These are phyloP conservation scores for Rotaria magnacalcarata DNA, from an alignment of 2,888 invertebrate genomes.

Conservation along the genomic window DNA sequence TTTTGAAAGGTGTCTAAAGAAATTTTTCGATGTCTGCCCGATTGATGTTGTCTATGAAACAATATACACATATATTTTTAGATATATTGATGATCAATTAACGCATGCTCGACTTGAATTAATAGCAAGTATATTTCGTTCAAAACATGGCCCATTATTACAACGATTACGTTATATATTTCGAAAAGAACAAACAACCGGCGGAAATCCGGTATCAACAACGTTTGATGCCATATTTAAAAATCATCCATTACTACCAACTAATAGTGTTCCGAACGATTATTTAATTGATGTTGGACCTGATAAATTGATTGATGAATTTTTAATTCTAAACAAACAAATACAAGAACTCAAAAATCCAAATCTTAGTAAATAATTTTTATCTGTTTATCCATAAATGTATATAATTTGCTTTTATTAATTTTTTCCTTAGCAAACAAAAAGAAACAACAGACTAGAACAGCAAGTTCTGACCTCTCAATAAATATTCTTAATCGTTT, in stretches of 20 bases:
- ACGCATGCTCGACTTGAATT: conserved; percentile 31
- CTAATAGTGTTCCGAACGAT: neutral
- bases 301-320: conserved; percentile 20
- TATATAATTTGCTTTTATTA: neutral
- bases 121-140: conserved; percentile 12
- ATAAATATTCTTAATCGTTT: conserved; percentile 23
- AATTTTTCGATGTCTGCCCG: no score
- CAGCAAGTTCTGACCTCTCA: neutral
- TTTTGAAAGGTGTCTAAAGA: no score
- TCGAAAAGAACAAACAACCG: conserved; percentile 7
- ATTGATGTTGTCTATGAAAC: no score
- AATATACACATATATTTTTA: neutral
- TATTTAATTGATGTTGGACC: neutral
- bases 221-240: neutral
- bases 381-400: neutral
- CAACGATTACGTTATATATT: conserved; percentile 34
- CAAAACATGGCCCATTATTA: conserved; percentile 30
- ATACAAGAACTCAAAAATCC: neutral
- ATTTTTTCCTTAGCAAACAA: neutral
- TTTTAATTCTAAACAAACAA: conserved; percentile 26
- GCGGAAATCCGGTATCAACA: neutral
- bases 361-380: neutral
- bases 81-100: conserved; percentile 31
- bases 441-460: neutral
- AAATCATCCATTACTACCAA: neutral